These are phyloP conservation scores for Heliconius aoede DNA, from an alignment of 2,888 invertebrate species.

Conservation along the genomic window DNA sequence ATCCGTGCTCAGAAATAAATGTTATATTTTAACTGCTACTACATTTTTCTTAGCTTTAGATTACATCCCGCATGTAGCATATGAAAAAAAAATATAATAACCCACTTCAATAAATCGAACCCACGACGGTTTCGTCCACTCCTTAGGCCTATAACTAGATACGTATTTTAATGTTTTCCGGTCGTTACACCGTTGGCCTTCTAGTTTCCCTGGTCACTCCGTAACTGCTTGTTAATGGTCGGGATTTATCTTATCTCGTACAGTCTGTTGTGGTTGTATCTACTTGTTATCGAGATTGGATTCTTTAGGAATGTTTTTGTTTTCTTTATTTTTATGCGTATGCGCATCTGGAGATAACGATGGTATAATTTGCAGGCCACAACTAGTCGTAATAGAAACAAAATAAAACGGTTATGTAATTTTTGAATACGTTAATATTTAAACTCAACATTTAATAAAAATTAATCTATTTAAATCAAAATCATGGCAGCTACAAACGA, in stretches of 20 bases:
- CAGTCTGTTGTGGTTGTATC: neutral
- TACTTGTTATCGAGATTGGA: neutral
- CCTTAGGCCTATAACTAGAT: constrained; percentile 20
- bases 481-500: neutral
- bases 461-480: neutral
- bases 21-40: constrained; percentile 29
- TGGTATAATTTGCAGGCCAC: neutral
- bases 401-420: no score
- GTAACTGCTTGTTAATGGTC: constrained; percentile 35
- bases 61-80: neutral
- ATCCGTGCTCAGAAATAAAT: constrained; percentile 32
- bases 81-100: neutral
- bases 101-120: neutral
- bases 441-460: neutral
- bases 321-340: neutral
- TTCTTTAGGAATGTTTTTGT: neutral
- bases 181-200: constrained; percentile 38
- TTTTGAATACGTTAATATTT: neutral
- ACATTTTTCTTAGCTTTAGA: neutral
- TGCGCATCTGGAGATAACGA: neutral
- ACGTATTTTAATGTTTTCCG: constrained; percentile 39
- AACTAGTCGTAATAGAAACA: no score
- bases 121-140: neutral
- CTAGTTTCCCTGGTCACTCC: constrained; percentile 38
- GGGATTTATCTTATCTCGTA: constrained; percentile 36